These are phyloP conservation scores for Sebastes jordani DNA, from an alignment of 2,797 vertebrate species.

Conservation along the genomic window DNA sequence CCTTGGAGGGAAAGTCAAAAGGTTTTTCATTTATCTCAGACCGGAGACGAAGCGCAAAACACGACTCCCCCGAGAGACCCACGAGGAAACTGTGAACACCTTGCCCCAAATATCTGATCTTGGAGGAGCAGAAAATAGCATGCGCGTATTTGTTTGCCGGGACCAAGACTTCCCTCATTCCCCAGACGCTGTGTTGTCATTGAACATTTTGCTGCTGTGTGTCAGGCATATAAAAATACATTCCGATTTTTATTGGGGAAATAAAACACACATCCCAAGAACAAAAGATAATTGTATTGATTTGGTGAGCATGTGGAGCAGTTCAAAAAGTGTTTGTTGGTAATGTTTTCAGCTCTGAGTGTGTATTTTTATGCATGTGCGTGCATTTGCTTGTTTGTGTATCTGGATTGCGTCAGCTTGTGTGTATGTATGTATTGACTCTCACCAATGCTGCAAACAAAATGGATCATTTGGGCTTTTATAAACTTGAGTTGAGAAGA, in stretches of 20 bases:
- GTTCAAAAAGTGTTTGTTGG: conserved; percentile 56
- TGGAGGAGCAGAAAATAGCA: conserved; percentile 82
- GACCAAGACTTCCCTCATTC: conserved; percentile 70
- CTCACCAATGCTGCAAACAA: conserved; percentile 9
- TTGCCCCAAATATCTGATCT: conserved; percentile 85
- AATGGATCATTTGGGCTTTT: conserved; percentile 41
- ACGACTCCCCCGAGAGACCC: conserved; percentile 77
- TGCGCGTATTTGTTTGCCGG: conserved; percentile 81
- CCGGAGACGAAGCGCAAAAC: conserved; percentile 78
- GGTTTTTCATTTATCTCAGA: conserved; percentile 83
- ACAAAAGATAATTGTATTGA: conserved; percentile 82
- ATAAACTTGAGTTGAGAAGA: conserved; percentile 38
- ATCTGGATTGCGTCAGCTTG: conserved; percentile 9
- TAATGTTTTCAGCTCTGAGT: conserved; percentile 52
- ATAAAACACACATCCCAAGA: conserved; percentile 60
- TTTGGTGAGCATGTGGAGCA: conserved; percentile 65
- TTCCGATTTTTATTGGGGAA: conserved; percentile 73
- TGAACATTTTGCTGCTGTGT: conserved; percentile 70
- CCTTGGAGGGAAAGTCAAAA: conserved; percentile 81
- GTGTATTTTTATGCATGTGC: conserved; percentile 24
- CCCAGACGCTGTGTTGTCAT: conserved; percentile 76
- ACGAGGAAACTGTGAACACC: conserved; percentile 81
- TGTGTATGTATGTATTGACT: conserved; percentile 39
- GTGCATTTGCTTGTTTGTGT: conserved; percentile 16
- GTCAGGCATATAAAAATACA: conserved; percentile 76